Base-by-base conservation (phyloP, 2,888 invertebrate species). In the Sylvicola cinctus region DNA sequence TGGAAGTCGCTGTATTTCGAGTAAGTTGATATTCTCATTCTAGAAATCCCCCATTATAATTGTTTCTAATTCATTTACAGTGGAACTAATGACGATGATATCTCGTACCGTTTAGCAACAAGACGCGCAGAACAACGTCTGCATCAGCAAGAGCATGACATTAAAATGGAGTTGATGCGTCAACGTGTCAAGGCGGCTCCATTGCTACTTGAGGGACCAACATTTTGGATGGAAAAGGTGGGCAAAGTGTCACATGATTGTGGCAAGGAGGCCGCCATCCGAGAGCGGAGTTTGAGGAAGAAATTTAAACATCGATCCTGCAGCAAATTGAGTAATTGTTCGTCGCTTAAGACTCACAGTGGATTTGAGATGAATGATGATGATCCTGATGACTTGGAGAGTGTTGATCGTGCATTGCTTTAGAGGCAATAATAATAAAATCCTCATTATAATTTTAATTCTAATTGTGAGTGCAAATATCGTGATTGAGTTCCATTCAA, bases 171-270 rank as follows among this genome's bases (percentile, higher is more conserved):
- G 35, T 38, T 57, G 42, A 57, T 57, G 57, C 46, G 49, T 1
- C 51, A 57, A 36, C 46, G 57, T 1, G 57, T 57, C 2, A 55
- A 54, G 40, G 52, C 56, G 0, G 54, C 56, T 2, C 57, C 57
- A 1, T 40, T 57, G 3, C 41, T 57, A 4, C 46, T 57, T 3
- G 57, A 57, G 39, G 57, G 57, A 0, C 40, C 44, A 3, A 55
- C 55, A 3, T 49, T 43, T 33, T 55, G 54, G 52, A 49, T 51
- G 3, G 50, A 54, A 1, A 45, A 38, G 12, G 49, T 54, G 8
- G 56, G 54, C 10, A 55, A 55, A 34, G 37, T 52, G 3, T 48
- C 49, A 2, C 57, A 57, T 38, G 45, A 38, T 6, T 57, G 56
- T 29, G 48, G 36, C 8, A 5, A 11, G 25, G 25, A 25, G 7